Percentiles rank a stretch among this genome's conserved stretches.
Evolutionary conservation across 2,113 vertebrate genomes (phyloP).

Genomic region (Calyptommatus sinebrachiatus): DNA sequence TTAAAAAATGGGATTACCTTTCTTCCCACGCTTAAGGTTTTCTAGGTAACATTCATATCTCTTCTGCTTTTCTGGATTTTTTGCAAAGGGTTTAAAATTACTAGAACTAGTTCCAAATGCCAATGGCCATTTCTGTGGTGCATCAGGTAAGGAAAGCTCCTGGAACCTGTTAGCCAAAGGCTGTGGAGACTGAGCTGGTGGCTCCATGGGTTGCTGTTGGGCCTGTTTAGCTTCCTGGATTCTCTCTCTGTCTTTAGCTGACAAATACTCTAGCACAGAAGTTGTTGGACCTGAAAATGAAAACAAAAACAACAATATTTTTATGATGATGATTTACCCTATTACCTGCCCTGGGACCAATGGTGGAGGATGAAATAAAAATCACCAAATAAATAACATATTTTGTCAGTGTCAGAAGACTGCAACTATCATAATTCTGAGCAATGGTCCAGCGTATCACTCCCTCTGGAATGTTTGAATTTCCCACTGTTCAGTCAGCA

Average conservation of each 20-base stretch:
- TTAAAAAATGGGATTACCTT: constrained; percentile 69
- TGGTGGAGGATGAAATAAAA: too few relatives aligned
- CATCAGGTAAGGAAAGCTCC: constrained; percentile 23
- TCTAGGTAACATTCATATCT: constrained; percentile 86
- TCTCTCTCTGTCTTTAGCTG: constrained; percentile 81
- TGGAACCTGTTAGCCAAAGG: constrained; percentile 56
- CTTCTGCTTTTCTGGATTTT: constrained; percentile 85
- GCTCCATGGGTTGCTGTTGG: constrained; percentile 63
- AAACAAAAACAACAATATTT: not conserved
- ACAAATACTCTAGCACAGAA: constrained; percentile 89
- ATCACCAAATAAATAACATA: too few relatives aligned
- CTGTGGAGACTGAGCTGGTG: constrained; percentile 58
- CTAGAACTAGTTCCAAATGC: constrained; percentile 52
- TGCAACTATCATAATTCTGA: too few relatives aligned
- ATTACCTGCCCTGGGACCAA: too few relatives aligned
- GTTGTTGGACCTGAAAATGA: constrained; percentile 73
- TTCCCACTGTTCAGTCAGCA: not conserved
- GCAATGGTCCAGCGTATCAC: too few relatives aligned
- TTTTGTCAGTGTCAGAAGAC: too few relatives aligned
- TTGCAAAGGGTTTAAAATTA: constrained; percentile 88
- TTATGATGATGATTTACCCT: too few relatives aligned
- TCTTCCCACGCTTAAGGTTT: constrained; percentile 76
- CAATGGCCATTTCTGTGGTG: constrained; percentile 54
- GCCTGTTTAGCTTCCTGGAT: constrained; percentile 76
- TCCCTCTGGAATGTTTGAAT: too few relatives aligned